Base-by-base conservation (phyloP, 2,797 vertebrate species). In the Sternarchorhynchus goeldii region DNA sequence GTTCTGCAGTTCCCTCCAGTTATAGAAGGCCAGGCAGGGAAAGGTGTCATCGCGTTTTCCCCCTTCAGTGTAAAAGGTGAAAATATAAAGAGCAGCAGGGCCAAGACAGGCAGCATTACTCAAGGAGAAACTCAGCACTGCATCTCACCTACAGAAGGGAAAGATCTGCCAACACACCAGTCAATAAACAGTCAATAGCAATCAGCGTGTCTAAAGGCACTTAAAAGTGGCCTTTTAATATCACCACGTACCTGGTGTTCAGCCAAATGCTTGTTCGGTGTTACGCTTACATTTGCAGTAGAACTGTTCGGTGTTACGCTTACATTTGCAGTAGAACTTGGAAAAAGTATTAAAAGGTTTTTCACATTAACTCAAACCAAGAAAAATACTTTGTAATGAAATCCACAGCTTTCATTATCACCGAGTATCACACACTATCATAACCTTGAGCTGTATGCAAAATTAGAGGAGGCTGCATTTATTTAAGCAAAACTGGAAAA, bases 41-140 rank as follows among this genome's bases (percentile, higher is more conserved):
- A n/a, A n/a, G 32, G 8, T 39, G n/a, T 39, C 59, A 74, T 77
- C 71, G 7, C 53, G 6, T 66, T 58, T 66, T 69, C 58, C 18
- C 36, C 39, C 36, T 75, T n/a, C 16, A n/a, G n/a, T 74, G 45
- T 32, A 56, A 72, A 68, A 57, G 76, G 72, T 0, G 6, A n/a
- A 32, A 36, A 58, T 57, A 55, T 59, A 31, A 57, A 69, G 18
- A 76, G 63, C 73, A 68, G 62, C 77, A 41, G 70, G 69, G 39
- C 36, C 60, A 73, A 39, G 81, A 29, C 62, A 67, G 79, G 72
- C 62, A 68, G 34, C 68, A 66, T 53, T 60, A n/a, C 29, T 39
- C 56, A 68, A 72, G 45, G 63, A n/a, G 57, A 81, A 76, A 69
- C 57, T 58, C 34, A 80, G 59, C 70, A 75, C 12, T 32, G 53